A percentile compares a stretch with the other conserved stretches of the same genome.
These are phyloP conservation scores for Archivesica marissinica DNA, from an alignment of 1,140 invertebrate species.

Conservation along the genomic window DNA sequence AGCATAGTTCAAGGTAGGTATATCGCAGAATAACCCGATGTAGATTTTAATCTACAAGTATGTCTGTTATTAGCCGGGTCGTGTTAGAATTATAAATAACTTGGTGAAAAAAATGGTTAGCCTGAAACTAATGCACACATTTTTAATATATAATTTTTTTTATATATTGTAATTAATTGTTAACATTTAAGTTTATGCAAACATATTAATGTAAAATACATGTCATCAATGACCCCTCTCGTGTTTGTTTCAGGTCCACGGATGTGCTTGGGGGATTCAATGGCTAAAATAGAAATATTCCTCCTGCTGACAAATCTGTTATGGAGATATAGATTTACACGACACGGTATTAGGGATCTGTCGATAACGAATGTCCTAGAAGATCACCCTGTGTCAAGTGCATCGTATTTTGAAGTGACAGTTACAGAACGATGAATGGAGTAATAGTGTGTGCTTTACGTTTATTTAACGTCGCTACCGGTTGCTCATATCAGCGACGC, in stretches of 20 bases:
- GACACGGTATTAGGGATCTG: neutral
- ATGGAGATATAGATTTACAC: neutral
- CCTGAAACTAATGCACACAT: too few species aligned
- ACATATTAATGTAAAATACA: too few species aligned
- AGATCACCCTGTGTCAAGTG: neutral
- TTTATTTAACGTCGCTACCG: neutral
- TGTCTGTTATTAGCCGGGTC: too few species aligned
- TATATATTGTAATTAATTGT: too few species aligned
- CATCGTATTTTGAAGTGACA: slow-evolving; percentile 2
- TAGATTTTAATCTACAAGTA: too few species aligned
- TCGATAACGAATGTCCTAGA: neutral
- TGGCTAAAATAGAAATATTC: slow-evolving; percentile 18
- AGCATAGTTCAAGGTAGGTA: too few species aligned
- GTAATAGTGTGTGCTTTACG: neutral
- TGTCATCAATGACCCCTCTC: neutral
- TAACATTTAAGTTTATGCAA: too few species aligned
- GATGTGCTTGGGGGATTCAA: slow-evolving; percentile 26
- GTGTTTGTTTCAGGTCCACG: neutral
- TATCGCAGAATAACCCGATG: too few species aligned
- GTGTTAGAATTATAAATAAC: too few species aligned
- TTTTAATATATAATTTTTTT: too few species aligned
- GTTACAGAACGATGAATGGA: neutral
- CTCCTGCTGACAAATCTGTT: slow-evolving; percentile 10
- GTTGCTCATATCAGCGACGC: neutral
- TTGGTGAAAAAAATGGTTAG: too few species aligned